Percentiles rank a stretch among this genome's conserved stretches.
Conservation (phyloP, 1,140 invertebrate species). For the Diprion similis region DNA sequence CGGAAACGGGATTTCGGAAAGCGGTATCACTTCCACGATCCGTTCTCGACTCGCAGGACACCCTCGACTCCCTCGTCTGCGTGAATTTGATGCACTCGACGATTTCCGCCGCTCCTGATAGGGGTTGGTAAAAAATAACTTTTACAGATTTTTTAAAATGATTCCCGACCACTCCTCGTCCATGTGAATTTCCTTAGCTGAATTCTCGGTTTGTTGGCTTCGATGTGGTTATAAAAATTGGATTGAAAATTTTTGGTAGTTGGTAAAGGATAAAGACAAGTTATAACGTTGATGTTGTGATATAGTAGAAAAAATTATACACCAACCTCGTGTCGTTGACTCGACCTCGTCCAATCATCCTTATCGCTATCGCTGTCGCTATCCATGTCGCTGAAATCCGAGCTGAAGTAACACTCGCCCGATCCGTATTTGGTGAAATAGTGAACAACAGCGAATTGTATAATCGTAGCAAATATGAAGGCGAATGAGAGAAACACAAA, state of each 20-base stretch:
- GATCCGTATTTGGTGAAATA: constrained; percentile 91
- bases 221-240: no score
- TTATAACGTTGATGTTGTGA: no score
- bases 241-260: no score
- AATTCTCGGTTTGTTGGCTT: no score
- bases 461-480: constrained; percentile 88
- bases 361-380: constrained; percentile 65
- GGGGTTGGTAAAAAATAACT: constrained; percentile 13
- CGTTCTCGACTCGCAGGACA: constrained; percentile 37
- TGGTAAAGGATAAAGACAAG: no score
- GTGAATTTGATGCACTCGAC: constrained; percentile 26
- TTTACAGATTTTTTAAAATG: no score
- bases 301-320: no score
- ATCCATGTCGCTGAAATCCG: constrained; percentile 64
- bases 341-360: constrained; percentile 53
- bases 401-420: constrained; percentile 82
- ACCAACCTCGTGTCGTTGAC: constrained; percentile 24
- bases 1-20: constrained; percentile 52
- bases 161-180: no score
- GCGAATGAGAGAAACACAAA: constrained; percentile 87
- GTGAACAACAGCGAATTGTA: constrained; percentile 88
- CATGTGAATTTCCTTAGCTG: no score
- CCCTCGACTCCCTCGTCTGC: constrained; percentile 32
- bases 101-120: constrained; percentile 35
- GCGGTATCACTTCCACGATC: constrained; percentile 61